phyloP scores from a whole-genome alignment of 2,888 invertebrate genomes.

The Sarcophaga caerulescens region DNA sequence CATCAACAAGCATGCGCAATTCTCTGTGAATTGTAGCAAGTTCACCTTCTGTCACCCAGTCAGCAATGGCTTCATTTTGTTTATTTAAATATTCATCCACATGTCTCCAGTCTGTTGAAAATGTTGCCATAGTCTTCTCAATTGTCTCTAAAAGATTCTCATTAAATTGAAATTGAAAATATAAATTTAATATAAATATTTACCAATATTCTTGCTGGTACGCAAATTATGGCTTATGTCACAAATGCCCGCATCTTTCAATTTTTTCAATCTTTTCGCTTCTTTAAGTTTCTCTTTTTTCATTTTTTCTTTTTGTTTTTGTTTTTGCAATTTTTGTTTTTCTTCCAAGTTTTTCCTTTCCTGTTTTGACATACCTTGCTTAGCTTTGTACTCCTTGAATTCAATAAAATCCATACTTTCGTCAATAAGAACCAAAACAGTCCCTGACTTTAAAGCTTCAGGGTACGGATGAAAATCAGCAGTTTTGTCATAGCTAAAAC shows the following conservation, averaged over 20 bases:
- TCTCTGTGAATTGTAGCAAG: constrained; percentile 82
- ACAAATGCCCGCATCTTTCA: constrained; percentile 73
- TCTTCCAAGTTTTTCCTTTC: constrained; percentile 76
- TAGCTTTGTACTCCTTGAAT: constrained; percentile 73
- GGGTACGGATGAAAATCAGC: constrained; percentile 82
- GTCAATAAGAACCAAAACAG: constrained; percentile 81
- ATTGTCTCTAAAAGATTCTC: constrained; percentile 71
- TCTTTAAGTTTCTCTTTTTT: constrained; percentile 73
- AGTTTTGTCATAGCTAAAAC: constrained; percentile 75
- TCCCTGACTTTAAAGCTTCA: constrained; percentile 82
- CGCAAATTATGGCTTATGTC: constrained; percentile 73
- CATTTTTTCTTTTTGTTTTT: constrained; percentile 73
- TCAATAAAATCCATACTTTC: constrained; percentile 81
- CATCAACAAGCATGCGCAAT: constrained; percentile 82
- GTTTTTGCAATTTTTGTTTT: constrained; percentile 71
- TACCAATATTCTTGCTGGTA: constrained; percentile 74
- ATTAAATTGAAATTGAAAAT: not conserved
- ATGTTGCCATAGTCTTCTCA: constrained; percentile 74
- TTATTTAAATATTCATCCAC: constrained; percentile 79
- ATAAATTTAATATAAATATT: constrained; percentile 8
- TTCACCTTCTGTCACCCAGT: constrained; percentile 81
- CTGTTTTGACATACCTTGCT: constrained; percentile 75
- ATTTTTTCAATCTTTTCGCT: constrained; percentile 73
- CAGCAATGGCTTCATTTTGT: constrained; percentile 76
- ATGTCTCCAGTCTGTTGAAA: constrained; percentile 76